Conservation (phyloP, 2,113 vertebrate species). For the Menura novaehollandiae region DNA sequence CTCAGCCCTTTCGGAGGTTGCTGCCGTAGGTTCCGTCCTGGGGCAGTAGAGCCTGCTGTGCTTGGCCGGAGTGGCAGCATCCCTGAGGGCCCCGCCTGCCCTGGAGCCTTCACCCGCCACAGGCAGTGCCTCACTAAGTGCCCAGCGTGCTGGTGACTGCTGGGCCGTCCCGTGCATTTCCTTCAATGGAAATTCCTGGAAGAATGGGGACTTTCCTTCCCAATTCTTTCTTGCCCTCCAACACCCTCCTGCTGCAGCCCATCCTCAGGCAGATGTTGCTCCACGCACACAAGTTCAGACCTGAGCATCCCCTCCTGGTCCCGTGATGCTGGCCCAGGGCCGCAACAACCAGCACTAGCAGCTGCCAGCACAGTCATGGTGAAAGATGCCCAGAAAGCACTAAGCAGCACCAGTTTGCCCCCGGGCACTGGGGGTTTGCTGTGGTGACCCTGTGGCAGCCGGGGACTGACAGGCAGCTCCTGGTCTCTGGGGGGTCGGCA, state of each 20-base stretch:
- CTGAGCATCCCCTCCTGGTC: background rate
- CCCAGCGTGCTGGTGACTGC: fast-evolving
- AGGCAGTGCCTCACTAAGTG: fast-evolving
- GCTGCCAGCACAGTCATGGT: background rate
- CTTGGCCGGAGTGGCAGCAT: background rate
- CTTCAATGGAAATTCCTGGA: background rate
- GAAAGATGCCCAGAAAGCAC: background rate
- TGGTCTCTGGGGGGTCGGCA: fast-evolving
- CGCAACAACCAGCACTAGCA: background rate
- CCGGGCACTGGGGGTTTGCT: background rate
- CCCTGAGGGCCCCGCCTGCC: background rate
- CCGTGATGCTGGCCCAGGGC: background rate
- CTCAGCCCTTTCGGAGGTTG: background rate
- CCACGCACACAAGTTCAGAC: background rate
- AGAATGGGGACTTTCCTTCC: background rate
- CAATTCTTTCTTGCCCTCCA: background rate
- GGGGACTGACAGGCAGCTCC: background rate
- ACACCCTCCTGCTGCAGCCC: background rate
- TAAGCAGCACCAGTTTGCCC: background rate
- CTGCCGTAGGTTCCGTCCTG: fast-evolving
- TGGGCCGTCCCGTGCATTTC: background rate
- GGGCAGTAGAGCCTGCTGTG: background rate
- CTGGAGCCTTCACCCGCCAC: background rate
- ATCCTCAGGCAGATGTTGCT: background rate
- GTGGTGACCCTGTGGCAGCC: background rate